Base-by-base conservation (phyloP, 2,888 invertebrate species). In the Xylophagus ater region DNA sequence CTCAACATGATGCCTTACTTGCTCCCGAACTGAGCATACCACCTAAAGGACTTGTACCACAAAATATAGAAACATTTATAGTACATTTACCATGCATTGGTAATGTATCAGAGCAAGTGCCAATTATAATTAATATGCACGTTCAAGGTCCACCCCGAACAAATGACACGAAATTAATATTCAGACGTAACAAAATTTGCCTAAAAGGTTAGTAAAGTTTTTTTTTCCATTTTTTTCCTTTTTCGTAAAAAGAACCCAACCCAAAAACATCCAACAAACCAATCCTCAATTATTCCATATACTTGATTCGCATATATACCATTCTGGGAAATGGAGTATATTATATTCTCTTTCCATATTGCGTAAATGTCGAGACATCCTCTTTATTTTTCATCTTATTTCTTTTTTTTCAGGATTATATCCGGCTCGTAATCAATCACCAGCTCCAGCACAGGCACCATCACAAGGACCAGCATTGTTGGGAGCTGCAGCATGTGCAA, bases 101-200 rank as follows among this genome's bases (percentile, higher is more conserved):
- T 4, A 66, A 74, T 39, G 73, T 78, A 51, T 83, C 78, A 51
- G 84, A 85, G 10, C 86, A 89, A 66, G 82, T 89, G 47, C 75
- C 81, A 45, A 78, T 90, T 46, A 75, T 76, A 45, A 76, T 90
- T 57, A 81, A 84, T 59, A 71, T 90, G 51, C 81, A 85, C 58
- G 82, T 90, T 50, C 81, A 81, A 28, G 75, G 78, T 1, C 75
- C 76, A 9, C 75, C 78, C 44, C 71, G 74, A n/a, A 73, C 81
- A 61, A 77, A 81, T 57, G 78, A 79, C 53, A 80, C 82, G 8
- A 68, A 71, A 48, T 70, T 90, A 41, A 74, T 79, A 50, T 82
- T 90, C 67, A 80, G 80, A 55, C 71, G 90, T 48, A 86, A 84
- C 64, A 90, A 89, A 69, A 84, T 88, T 53, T 90, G 90, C 60